Evolutionary conservation across 2,888 invertebrate species (phyloP).

Genomic region (Coronaproctus castanopsis): DNA sequence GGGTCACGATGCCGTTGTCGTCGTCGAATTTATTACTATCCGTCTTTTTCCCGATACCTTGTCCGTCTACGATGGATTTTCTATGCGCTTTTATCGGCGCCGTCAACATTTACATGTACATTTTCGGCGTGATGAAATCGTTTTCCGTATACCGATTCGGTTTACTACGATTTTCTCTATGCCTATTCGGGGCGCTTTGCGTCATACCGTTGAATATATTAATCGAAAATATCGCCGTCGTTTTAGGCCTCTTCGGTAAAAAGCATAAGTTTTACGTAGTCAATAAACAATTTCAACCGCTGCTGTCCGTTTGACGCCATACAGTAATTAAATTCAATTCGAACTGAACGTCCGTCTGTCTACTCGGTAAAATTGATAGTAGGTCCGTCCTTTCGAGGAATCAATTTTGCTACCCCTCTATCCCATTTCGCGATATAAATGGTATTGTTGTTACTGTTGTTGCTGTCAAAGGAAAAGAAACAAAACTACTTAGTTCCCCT

Average conservation of each 20-base stretch:
- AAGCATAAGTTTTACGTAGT: constrained; percentile 96
- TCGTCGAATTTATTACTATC: constrained; percentile 75
- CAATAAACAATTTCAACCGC: constrained; percentile 63
- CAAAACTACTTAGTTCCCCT: too few species aligned
- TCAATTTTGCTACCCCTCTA: too few species aligned
- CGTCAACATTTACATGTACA: constrained; percentile 91
- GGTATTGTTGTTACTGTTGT: too few species aligned
- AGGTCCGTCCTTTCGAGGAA: not conserved
- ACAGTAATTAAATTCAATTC: not conserved
- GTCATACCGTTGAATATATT: constrained; percentile 84
- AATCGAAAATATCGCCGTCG: constrained; percentile 84
- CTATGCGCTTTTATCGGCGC: constrained; percentile 79
- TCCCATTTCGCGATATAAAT: too few species aligned
- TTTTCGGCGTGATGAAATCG: constrained; percentile 91
- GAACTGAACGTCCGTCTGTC: not conserved
- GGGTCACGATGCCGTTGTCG: constrained; percentile 84
- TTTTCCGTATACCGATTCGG: constrained; percentile 78
- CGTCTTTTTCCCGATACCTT: constrained; percentile 66
- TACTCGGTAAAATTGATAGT: not conserved
- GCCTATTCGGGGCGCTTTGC: constrained; percentile 64
- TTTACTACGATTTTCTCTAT: constrained; percentile 50
- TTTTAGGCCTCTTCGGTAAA: constrained; percentile 83
- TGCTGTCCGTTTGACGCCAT: constrained; percentile 37
- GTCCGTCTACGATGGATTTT: constrained; percentile 62
- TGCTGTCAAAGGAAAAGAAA: too few species aligned